phyloP scores from a whole-genome alignment of 1,140 invertebrate genomes.

The Trichoplusia ni region DNA sequence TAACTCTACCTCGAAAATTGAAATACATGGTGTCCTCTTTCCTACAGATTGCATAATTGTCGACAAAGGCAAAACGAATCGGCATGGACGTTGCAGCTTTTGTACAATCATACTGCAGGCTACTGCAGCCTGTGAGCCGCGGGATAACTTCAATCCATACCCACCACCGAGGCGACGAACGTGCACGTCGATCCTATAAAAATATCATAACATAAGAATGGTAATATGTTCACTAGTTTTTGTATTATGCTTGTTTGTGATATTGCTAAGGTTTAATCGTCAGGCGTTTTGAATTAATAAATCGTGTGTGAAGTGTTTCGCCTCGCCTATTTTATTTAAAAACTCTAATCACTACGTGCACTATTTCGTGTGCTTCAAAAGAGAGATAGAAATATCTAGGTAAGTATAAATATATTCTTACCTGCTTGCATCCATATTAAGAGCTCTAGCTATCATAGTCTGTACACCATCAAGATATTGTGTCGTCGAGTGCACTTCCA shows the following conservation, averaged over 20 bases:
- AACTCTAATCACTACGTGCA: too few species aligned
- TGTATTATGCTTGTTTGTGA: slow-evolving; percentile 74
- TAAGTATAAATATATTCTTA: background rate
- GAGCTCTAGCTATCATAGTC: slow-evolving; percentile 71
- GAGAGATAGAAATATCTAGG: background rate
- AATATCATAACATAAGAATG: slow-evolving; percentile 47
- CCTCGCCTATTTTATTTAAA: too few species aligned
- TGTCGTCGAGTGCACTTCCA: slow-evolving; percentile 82
- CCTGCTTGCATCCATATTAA: slow-evolving; percentile 18
- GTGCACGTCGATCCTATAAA: slow-evolving; percentile 83
- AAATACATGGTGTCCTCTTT: slow-evolving; percentile 82
- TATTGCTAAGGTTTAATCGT: background rate
- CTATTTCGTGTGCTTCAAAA: too few species aligned
- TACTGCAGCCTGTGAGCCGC: slow-evolving; percentile 43
- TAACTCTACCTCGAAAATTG: slow-evolving; percentile 83
- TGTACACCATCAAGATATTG: slow-evolving; percentile 84
- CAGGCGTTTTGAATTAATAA: too few species aligned
- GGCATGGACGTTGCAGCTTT: slow-evolving; percentile 53
- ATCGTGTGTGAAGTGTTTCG: too few species aligned
- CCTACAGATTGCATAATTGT: slow-evolving; percentile 85
- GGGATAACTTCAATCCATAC: slow-evolving; percentile 56
- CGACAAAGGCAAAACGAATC: slow-evolving; percentile 80
- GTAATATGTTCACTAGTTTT: background rate
- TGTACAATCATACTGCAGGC: slow-evolving; percentile 46
- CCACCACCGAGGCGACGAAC: slow-evolving; percentile 69